A percentile compares a stretch with the other conserved stretches of the same genome.
phyloP scores from a whole-genome alignment of 92 coral and sea anemone species.

The Epizoanthus illoricatus region DNA sequence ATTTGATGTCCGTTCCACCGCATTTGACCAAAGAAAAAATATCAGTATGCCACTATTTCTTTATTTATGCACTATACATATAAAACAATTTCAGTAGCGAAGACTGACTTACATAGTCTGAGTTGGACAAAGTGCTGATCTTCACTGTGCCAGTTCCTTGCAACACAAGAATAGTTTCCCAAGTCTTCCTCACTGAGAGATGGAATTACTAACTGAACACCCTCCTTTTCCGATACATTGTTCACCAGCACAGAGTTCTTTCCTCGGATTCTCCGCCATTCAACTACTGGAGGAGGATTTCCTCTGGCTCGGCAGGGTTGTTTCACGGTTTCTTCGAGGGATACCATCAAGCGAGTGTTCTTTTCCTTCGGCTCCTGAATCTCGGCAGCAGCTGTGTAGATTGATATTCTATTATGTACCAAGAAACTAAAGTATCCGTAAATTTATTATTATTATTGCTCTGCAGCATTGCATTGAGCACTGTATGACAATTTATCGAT shows the following conservation, averaged over 20 bases:
- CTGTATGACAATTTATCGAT: no score
- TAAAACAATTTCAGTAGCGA: no score
- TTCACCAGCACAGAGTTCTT: conserved; percentile 1
- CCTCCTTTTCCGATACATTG: conserved; percentile 17
- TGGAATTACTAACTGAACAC: conserved; percentile 34
- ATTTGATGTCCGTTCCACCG: no score
- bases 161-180: conserved; percentile 68
- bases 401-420: no score
- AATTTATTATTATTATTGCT: no score
- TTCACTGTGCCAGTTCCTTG: conserved; percentile 52
- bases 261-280: conserved; percentile 54
- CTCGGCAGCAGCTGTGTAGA: conserved; percentile 14
- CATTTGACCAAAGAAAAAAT: no score
- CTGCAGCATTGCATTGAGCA: no score
- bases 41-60: no score
- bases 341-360: neutral
- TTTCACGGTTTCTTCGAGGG: conserved; percentile 42
- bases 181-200: conserved; percentile 50
- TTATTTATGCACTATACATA: no score
- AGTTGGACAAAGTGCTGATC: conserved; percentile 9
- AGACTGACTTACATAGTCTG: conserved; percentile 5
- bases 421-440: no score
- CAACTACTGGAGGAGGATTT: conserved; percentile 67
- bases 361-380: conserved; percentile 1
- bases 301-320: conserved; percentile 65